Evolutionary conservation across 2,888 invertebrate genomes (phyloP), one percentile per base, ranked within the genome.

Genomic region (Phaedon cochleariae): DNA sequence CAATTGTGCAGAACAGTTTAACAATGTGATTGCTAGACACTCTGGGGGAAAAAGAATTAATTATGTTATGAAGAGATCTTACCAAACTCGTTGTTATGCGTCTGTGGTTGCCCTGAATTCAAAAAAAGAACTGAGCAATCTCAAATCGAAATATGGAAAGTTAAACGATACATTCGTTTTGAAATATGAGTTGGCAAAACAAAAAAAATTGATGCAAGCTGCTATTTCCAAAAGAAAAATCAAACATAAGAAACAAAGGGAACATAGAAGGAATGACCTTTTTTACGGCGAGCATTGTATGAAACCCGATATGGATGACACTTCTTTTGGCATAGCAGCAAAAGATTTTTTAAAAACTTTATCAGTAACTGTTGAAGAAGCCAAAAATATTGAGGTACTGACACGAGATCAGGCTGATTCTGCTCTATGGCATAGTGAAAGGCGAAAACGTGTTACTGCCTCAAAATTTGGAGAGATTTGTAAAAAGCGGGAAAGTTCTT

Each of bases 391-490:
- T 46, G 48, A 48, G 18, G 46, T 26, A 29, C 12, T 55, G 15
- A 55, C 54, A 17, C 15, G 54, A 34, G 20, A 54, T 34, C 54
- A 54, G 37, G 17, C 34, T 18, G 34, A 34, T 34, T 54, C 29
- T 1, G 54, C 18, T 48, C 37, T 58, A 18, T 58, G 58, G 58
- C 46, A 58, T 15, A 48, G 26, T 48, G 46, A 58, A 58, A 21
- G 58, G 26, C 29, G 22, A 58, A 58, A 58, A 29, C 46, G 48
- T 15, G 46, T 58, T 31, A 58, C 48, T 48, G 58, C 58, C 26
- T 46, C 58, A 48, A 58, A 58, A 46, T 58, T 58, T 48, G 31
- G 48, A 26, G 58, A 46, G 20, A 58, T 58, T 46, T 58, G 7
- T 26, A 26, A 26, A 26, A 26, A 26, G 26, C 3, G 26, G 7